Conservation (phyloP, 2,797 vertebrate genomes). For the Kryptopterus vitreolus region DNA sequence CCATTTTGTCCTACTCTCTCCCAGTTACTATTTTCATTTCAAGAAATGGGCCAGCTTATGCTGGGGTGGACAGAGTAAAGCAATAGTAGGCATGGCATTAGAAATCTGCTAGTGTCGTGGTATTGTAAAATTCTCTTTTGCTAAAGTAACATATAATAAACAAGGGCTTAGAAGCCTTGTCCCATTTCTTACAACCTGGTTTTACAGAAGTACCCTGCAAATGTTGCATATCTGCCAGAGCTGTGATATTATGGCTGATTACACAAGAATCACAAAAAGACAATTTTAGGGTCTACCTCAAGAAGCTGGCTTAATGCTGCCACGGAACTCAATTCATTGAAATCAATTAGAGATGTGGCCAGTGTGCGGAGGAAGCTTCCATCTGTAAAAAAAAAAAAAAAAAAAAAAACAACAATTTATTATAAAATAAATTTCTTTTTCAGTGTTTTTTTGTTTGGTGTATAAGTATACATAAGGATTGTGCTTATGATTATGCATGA, state of each 20-base stretch:
- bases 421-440: neutral
- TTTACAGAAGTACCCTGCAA: neutral
- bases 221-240: neutral
- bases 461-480: constrained; percentile 1
- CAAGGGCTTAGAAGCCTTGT: neutral
- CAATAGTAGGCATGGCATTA: neutral
- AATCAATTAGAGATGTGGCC: constrained; percentile 91
- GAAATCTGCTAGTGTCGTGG: neutral
- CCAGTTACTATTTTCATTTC: constrained; percentile 12
- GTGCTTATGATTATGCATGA: constrained; percentile 16
- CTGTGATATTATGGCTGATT: neutral
- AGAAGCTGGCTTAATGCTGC: constrained; percentile 96
- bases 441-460: neutral
- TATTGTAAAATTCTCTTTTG: neutral
- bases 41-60: constrained; percentile 10
- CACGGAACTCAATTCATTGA: constrained; percentile 93
- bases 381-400: constrained; percentile 71
- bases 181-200: constrained; percentile 6
- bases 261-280: neutral
- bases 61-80: neutral
- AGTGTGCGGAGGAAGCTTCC: constrained; percentile 93
- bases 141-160: neutral
- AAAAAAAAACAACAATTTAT: neutral
- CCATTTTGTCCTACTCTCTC: neutral
- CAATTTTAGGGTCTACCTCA: constrained; percentile 78